Evolutionary conservation across 2,888 invertebrate genomes (phyloP).

Genomic region (Tipula unca): DNA sequence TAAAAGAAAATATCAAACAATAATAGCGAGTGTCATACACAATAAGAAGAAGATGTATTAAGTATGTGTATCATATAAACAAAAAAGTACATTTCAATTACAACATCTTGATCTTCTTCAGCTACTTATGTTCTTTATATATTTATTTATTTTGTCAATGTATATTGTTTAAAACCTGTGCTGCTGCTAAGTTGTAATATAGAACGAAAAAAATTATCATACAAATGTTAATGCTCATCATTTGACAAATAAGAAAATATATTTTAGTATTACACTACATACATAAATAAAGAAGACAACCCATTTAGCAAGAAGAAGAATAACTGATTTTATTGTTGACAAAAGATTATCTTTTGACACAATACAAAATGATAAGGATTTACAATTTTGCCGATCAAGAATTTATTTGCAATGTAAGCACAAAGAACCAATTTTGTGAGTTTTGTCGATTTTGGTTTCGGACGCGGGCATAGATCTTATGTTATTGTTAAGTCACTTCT

Average conservation of each 20-base stretch:
- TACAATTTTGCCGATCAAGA: background rate
- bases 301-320: background rate
- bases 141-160: background rate
- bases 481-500: no score
- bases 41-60: background rate
- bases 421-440: background rate
- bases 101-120: constrained; percentile 14
- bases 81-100: background rate
- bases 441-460: background rate
- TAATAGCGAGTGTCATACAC: background rate
- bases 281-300: background rate
- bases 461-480: background rate
- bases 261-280: background rate
- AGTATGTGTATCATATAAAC: background rate
- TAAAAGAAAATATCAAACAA: background rate
- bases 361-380: constrained; percentile 2
- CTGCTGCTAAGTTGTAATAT: background rate
- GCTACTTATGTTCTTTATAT: background rate
- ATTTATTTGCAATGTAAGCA: background rate
- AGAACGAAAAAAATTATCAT: background rate
- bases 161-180: background rate
- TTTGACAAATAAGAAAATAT: background rate
- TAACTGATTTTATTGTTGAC: constrained; percentile 2
- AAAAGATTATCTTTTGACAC: constrained; percentile 18
- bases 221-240: background rate